Conservation (phyloP, 2,888 invertebrate genomes). For the Blastobasis adustella region DNA sequence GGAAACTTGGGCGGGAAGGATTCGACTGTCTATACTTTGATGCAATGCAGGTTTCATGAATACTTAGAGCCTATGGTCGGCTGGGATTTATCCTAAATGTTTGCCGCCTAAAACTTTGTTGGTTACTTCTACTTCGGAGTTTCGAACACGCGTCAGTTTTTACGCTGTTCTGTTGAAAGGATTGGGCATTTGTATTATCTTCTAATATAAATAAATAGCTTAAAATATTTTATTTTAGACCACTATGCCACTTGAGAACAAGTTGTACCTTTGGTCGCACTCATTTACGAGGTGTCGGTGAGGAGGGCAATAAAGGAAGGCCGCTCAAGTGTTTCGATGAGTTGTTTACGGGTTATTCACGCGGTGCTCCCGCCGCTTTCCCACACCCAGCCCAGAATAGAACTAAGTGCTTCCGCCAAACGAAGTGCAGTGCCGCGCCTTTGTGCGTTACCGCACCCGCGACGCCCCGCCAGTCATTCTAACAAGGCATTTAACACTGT, state of each 20-base stretch:
- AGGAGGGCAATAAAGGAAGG: constrained; percentile 14
- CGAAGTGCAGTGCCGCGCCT: constrained; percentile 32
- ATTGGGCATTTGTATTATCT: too few species aligned
- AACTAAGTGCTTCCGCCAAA: constrained; percentile 53
- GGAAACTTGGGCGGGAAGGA: not conserved
- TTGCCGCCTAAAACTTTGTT: constrained; percentile 1
- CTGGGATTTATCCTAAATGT: not conserved
- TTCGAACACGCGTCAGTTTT: constrained; percentile 2
- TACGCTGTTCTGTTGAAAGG: not conserved
- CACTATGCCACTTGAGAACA: too few species aligned
- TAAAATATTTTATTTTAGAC: too few species aligned
- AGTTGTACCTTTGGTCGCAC: too few species aligned
- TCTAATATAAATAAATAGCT: too few species aligned
- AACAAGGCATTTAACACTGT: too few species aligned
- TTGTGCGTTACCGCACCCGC: constrained; percentile 8
- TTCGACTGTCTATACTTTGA: not conserved
- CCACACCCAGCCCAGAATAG: constrained; percentile 42
- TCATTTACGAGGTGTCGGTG: constrained; percentile 3
- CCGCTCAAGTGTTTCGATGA: constrained; percentile 28
- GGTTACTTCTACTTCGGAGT: not conserved
- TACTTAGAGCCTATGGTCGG: too few species aligned
- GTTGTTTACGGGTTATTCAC: constrained; percentile 31
- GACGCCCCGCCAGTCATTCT: too few species aligned
- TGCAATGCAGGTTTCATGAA: not conserved
- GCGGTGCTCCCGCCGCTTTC: constrained; percentile 22